Base-by-base conservation (phyloP, 2,113 vertebrate genomes). In the Rhipidura dahli region DNA sequence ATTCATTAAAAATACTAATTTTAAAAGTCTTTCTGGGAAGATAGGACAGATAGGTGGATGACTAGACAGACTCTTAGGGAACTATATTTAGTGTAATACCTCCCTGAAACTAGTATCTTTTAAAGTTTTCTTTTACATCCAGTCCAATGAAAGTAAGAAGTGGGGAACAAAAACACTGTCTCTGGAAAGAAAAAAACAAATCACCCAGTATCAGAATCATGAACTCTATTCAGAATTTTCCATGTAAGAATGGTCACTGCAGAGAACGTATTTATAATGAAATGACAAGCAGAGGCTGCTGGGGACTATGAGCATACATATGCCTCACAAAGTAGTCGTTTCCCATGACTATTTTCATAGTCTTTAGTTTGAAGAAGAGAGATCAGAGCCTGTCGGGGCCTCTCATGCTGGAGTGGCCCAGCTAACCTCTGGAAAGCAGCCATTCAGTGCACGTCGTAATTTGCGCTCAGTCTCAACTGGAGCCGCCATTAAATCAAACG, bases 241-340 rank as follows among this genome's bases (percentile, higher is more conserved):
- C 61, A 12, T 93, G 23, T 82, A 95, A 94, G 83, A 95, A 87
- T 78, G 61, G 84, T 86, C 88, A 88, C 83, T 93, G 65, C n/a
- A 83, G 94, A 97, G 91, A 96, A 94, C 33, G 40, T 89, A 78
- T 88, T 96, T 75, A 83, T 59, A 91, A 72, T 22, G 64, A 96
- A 96, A 96, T 56, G 84, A 93, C 93, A 96, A 90, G 92, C 66
- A 92, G 78, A 92, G 92, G 83, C 69, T 97, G 79, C 83, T 94
- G 93, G 64, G 85, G 88, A 96, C 78, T 87, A 95, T 87, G 72
- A 83, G 87, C 63, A 92, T n/a, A 79, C 54, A 90, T 57, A 90
- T 77, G 86, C 94, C 94, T 90, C 93, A 87, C 50, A 16, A 30
- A n/a, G 45, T 60, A 45, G 72, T 80, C 7, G 2, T 89, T 96